Evolutionary conservation across 2,888 invertebrate genomes (phyloP).

Genomic region (Alentia gelatinosa): DNA sequence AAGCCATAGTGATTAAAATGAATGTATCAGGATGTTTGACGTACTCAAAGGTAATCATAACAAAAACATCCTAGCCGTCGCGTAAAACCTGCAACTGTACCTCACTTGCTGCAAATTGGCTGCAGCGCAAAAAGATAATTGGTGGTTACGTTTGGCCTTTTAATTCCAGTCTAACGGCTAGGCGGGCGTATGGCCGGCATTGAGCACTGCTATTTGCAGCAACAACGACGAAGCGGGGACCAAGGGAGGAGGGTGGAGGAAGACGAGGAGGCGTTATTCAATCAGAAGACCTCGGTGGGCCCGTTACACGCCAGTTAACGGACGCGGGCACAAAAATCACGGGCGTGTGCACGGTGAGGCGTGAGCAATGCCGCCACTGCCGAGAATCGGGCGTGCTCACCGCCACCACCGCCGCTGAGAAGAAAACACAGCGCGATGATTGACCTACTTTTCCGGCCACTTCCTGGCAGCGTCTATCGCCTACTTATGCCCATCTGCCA

Average conservation of each 20-base stretch:
- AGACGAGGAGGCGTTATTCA: neutral
- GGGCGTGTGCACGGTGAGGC: neutral
- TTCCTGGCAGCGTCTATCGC: constrained; percentile 42
- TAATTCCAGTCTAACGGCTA: constrained; percentile 1
- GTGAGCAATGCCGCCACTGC: neutral
- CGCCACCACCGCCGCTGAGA: neutral
- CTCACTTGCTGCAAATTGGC: neutral
- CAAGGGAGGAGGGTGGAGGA: neutral
- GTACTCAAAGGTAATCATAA: neutral
- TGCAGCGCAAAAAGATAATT: neutral
- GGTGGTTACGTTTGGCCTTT: neutral
- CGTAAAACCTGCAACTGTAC: neutral
- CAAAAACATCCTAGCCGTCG: neutral
- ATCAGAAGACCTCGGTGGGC: neutral
- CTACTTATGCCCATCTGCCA: constrained; percentile 53
- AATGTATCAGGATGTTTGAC: neutral
- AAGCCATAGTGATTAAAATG: too few relatives aligned
- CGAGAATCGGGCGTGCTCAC: neutral
- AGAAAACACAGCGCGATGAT: constrained; percentile 33
- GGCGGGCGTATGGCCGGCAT: too few relatives aligned
- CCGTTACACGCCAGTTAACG: neutral
- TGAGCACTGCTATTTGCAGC: neutral
- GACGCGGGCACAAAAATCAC: neutral
- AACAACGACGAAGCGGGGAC: neutral
- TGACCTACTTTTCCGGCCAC: constrained; percentile 35